Evolutionary conservation across 2,797 vertebrate species (phyloP).

Genomic region (Melanotaenia maccullochi): DNA sequence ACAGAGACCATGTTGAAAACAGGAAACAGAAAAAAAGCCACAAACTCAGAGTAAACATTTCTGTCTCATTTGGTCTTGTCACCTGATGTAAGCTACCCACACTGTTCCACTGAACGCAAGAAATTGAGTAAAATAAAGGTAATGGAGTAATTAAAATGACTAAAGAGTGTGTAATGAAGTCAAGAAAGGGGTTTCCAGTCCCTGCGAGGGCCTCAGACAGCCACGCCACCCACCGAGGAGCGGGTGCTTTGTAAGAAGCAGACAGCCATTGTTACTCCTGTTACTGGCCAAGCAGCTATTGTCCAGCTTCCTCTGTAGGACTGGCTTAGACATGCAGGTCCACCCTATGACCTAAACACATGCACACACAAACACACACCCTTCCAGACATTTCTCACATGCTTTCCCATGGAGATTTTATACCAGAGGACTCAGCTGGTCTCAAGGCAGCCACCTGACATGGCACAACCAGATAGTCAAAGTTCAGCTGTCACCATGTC

Average conservation of each 20-base stretch:
- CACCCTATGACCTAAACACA: conserved; percentile 74
- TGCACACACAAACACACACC: conserved; percentile 42
- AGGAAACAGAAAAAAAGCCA: background rate
- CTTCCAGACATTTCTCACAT: conserved; percentile 70
- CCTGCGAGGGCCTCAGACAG: conserved; percentile 64
- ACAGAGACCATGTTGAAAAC: background rate
- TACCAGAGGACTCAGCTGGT: conserved; percentile 59
- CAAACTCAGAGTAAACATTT: background rate
- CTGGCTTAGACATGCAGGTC: conserved; percentile 67
- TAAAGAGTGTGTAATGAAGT: conserved; percentile 20
- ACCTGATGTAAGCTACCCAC: no score
- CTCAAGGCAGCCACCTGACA: conserved; percentile 39
- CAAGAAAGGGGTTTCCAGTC: conserved; percentile 42
- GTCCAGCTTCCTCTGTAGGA: conserved; percentile 77
- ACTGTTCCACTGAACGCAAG: background rate
- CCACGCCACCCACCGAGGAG: conserved; percentile 73
- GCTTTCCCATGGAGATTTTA: conserved; percentile 74
- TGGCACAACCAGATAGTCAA: conserved; percentile 19
- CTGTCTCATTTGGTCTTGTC: conserved; percentile 12
- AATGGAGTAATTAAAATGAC: conserved; percentile 4
- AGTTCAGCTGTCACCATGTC: conserved; percentile 21
- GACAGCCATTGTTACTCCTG: conserved; percentile 76
- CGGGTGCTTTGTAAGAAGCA: conserved; percentile 65
- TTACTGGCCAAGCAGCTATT: conserved; percentile 75
- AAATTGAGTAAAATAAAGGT: background rate